Evolutionary conservation across 2,113 vertebrate species (phyloP).

Genomic region (Motacilla tschutschensis): DNA sequence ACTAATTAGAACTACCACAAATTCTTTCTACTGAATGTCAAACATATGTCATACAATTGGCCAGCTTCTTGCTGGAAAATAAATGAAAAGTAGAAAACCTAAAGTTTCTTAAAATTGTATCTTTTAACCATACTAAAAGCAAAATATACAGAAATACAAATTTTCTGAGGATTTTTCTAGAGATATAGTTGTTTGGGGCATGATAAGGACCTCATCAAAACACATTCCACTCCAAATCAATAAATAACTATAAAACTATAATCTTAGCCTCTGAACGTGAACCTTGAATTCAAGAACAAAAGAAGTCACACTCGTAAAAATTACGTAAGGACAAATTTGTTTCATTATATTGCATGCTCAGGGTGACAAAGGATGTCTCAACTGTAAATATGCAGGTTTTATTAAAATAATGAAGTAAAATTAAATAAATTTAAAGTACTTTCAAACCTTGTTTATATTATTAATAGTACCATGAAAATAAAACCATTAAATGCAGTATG

Average conservation of each 20-base stretch:
- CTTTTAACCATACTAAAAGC: background rate
- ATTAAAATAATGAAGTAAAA: background rate
- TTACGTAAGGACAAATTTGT: background rate
- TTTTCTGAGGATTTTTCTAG: background rate
- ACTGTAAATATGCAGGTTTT: background rate
- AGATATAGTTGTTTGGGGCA: background rate
- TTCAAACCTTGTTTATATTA: constrained; percentile 20
- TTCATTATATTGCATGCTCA: background rate
- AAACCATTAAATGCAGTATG: constrained; percentile 28
- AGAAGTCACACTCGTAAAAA: background rate
- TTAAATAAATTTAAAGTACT: background rate
- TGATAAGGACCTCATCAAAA: background rate
- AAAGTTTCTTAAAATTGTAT: background rate
- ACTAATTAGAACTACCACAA: background rate
- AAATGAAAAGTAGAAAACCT: background rate
- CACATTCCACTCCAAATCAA: background rate
- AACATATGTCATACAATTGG: background rate
- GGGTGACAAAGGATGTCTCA: background rate
- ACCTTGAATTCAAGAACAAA: background rate
- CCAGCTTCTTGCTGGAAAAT: background rate
- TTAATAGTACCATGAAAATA: constrained; percentile 16
- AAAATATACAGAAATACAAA: background rate
- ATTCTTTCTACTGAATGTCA: background rate
- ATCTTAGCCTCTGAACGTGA: background rate
- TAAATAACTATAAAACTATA: background rate